Evolutionary conservation across 2,888 invertebrate genomes (phyloP).

Genomic region (Noctua janthe): DNA sequence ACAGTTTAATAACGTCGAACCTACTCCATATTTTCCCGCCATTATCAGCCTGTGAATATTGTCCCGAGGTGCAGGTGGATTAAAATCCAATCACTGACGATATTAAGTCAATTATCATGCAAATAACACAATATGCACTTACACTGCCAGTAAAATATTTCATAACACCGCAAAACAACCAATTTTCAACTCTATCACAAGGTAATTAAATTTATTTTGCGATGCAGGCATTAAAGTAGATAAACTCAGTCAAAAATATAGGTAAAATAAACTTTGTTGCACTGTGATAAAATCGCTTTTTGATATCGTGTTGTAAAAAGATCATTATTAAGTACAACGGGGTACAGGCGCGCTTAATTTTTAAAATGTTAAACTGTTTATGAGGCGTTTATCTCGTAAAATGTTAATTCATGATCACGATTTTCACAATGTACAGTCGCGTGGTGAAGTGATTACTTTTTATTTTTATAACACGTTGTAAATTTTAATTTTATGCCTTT

Average conservation of each 20-base stretch:
- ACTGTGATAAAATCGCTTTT: constrained; percentile 27
- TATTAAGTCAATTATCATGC: constrained; percentile 60
- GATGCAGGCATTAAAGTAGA: background rate
- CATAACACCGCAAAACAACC: background rate
- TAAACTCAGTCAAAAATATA: background rate
- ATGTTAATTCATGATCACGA: constrained; percentile 67
- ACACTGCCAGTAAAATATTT: constrained; percentile 20
- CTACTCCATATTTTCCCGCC: constrained; percentile 24
- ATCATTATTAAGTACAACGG: constrained; percentile 45
- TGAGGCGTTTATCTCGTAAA: constrained; percentile 66
- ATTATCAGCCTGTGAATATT: constrained; percentile 25
- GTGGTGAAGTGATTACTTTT: constrained; percentile 51
- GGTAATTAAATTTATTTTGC: background rate
- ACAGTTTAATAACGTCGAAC: constrained; percentile 14
- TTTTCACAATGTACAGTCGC: constrained; percentile 56
- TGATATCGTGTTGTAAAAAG: constrained; percentile 9
- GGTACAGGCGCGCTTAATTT: constrained; percentile 59
- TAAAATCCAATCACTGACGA: constrained; percentile 56
- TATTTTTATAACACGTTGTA: constrained; percentile 46
- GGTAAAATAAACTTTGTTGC: constrained; percentile 21
- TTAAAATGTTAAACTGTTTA: constrained; percentile 65
- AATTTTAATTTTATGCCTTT: constrained; percentile 38
- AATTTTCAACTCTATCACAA: constrained; percentile 13
- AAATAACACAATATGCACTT: constrained; percentile 61
- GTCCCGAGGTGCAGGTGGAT: constrained; percentile 32